Evolutionary conservation across 2,888 invertebrate species (phyloP).

Genomic region (Strigamia transsilvanica): DNA sequence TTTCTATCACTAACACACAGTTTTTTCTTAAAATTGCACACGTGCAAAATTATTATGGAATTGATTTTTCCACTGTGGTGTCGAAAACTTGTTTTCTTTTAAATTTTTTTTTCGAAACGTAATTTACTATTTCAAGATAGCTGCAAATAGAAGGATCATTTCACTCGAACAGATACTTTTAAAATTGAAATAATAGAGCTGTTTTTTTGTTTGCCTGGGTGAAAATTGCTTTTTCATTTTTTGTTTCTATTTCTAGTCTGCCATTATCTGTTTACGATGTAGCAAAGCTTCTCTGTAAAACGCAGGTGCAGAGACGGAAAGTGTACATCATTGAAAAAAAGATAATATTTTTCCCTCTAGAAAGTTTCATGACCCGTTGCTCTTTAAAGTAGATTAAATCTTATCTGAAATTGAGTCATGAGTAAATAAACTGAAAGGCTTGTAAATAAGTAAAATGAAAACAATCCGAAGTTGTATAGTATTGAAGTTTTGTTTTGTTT

Average conservation of each 20-base stretch:
- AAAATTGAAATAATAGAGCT: background rate
- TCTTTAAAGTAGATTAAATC: slow-evolving; percentile 33
- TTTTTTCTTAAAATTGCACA: background rate
- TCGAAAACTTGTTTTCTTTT: background rate
- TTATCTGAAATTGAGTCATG: background rate
- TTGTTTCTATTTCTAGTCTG: background rate
- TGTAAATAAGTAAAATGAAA: background rate
- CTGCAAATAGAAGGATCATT: background rate
- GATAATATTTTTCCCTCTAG: slow-evolving; percentile 5
- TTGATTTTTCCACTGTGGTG: background rate
- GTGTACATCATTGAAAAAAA: background rate
- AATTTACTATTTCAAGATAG: background rate
- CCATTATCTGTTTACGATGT: background rate
- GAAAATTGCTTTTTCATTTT: background rate
- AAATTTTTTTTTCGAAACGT: background rate
- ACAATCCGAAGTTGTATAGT: too few relatives aligned
- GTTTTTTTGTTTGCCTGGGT: background rate
- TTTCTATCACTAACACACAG: background rate
- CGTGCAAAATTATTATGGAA: background rate
- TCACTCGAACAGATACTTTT: background rate
- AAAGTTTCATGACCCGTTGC: slow-evolving; percentile 3
- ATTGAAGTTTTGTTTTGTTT: background rate
- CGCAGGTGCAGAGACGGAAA: background rate
- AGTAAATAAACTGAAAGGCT: background rate
- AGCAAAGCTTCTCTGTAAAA: background rate